These are phyloP conservation scores for human DNA, from an alignment of 2,113 vertebrate genomes.

Conservation along the genomic window GRCh38 chr7:128234001-128234500, in stretches of 20 bases:
- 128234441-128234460: not conserved
- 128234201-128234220: conserved; percentile 30
- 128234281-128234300: not conserved
- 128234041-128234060: not conserved
- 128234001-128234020: not conserved
- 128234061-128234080: not conserved
- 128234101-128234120: conserved; percentile 39
- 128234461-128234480: not conserved
- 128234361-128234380: not conserved
- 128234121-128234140: conserved; percentile 15
- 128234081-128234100: not conserved
- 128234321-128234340: not conserved
- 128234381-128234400: conserved; percentile 30
- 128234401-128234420: not conserved
- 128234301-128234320: not conserved
- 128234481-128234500: not conserved
- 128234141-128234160: not conserved
- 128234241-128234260: conserved; percentile 11
- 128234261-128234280: conserved; percentile 27
- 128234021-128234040: not conserved
- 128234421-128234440: conserved; percentile 11
- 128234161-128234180: conserved; percentile 51
- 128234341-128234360: not conserved
- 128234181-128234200: conserved; percentile 31
- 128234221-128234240: not conserved